A percentile compares a stretch with the other conserved stretches of the same genome.
Evolutionary conservation across 2,888 invertebrate genomes (phyloP).

Genomic region (Orthonevra nobilis): DNA sequence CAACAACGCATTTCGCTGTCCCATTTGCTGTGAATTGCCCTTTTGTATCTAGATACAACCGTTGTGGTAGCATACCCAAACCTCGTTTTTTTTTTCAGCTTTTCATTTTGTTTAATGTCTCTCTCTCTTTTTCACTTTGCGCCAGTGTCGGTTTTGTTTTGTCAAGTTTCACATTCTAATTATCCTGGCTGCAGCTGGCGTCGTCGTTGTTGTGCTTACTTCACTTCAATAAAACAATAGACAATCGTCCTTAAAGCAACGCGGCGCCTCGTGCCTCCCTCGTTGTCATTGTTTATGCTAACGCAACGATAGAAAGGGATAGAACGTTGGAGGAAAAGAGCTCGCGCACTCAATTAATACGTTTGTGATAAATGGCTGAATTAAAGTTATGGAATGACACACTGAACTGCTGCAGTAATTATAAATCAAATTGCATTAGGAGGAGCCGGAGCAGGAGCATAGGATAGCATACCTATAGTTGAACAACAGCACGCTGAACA

Average conservation of each 20-base stretch:
- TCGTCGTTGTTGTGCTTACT: constrained; percentile 1
- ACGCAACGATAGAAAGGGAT: not conserved
- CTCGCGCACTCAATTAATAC: constrained; percentile 66
- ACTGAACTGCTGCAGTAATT: constrained; percentile 69
- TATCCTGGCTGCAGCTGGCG: constrained; percentile 44
- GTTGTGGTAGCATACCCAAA: not conserved
- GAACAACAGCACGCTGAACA: not conserved
- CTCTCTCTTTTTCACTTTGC: not conserved
- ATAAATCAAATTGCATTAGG: constrained; percentile 68
- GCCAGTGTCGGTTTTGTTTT: constrained; percentile 21
- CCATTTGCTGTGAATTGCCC: constrained; percentile 25
- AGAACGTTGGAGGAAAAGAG: no score
- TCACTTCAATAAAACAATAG: constrained; percentile 32
- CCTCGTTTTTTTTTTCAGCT: constrained; percentile 4
- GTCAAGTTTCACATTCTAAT: constrained; percentile 45
- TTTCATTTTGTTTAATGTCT: not conserved
- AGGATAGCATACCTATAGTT: not conserved
- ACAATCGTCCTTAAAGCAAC: constrained; percentile 23
- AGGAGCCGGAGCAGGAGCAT: constrained; percentile 29
- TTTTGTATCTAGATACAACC: not conserved
- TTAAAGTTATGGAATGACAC: constrained; percentile 69
- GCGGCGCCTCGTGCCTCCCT: not conserved
- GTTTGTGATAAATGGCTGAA: constrained; percentile 67
- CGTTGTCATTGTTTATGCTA: constrained; percentile 25
- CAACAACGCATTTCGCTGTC: constrained; percentile 16